These are phyloP conservation scores for Perca schrenkii DNA, from an alignment of 2,113 vertebrate species.

Conservation along the genomic window DNA sequence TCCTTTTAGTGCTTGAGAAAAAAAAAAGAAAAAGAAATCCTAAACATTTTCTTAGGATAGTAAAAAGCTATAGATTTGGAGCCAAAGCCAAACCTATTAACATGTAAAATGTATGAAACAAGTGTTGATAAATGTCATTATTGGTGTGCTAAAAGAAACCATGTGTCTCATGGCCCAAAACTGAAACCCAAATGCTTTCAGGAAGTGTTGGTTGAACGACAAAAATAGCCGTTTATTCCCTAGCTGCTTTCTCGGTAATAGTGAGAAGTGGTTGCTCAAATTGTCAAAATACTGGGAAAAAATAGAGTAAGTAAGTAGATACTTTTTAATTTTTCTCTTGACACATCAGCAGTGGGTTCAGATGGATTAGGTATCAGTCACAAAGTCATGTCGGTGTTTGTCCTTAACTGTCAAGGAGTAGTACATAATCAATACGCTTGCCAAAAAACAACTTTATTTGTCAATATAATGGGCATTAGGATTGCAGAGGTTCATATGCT, in stretches of 20 bases:
- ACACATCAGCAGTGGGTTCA: background rate
- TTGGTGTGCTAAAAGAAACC: background rate
- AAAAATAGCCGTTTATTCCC: background rate
- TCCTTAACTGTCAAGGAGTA: background rate
- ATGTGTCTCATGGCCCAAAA: constrained; percentile 13
- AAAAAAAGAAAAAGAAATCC: background rate
- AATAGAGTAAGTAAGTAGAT: background rate
- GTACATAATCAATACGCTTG: background rate
- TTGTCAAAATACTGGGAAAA: background rate
- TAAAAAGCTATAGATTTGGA: background rate
- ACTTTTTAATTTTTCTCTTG: background rate
- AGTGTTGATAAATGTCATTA: background rate
- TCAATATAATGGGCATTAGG: background rate
- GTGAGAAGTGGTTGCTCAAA: background rate
- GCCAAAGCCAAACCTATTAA: background rate
- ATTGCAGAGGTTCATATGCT: background rate
- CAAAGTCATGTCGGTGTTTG: background rate
- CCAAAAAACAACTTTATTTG: background rate
- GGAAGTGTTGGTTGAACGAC: background rate
- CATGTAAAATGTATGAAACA: background rate
- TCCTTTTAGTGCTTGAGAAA: background rate
- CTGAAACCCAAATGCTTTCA: constrained; percentile 6
- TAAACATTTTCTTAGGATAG: background rate
- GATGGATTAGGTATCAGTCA: background rate
- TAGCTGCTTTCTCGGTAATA: background rate